phyloP scores from a whole-genome alignment of 2,888 invertebrate genomes.

The Invenusta paracnida region DNA sequence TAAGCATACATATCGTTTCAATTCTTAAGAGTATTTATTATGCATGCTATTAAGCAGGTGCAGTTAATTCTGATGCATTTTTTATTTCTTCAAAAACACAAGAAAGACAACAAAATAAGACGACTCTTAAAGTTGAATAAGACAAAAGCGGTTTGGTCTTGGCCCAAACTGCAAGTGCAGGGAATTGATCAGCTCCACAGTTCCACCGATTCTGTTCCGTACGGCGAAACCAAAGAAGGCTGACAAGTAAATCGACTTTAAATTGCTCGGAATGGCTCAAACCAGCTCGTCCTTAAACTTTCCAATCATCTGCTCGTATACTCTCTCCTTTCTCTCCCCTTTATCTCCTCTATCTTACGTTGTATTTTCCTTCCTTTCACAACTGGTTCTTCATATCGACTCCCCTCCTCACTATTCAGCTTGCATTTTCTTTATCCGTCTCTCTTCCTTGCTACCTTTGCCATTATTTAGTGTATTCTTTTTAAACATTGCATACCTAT shows the following conservation, averaged over 20 bases:
- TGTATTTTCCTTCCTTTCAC: neutral
- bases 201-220: no score
- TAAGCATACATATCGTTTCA: no score
- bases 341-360: neutral
- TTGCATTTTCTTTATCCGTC: neutral
- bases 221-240: no score
- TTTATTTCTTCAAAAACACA: no score
- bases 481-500: neutral
- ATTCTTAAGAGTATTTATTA: no score
- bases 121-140: no score
- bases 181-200: no score
- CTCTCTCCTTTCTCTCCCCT: neutral
- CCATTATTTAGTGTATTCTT: slow-evolving; percentile 10
- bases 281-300: neutral
- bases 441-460: neutral
- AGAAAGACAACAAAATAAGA: no score
- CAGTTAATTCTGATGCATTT: no score
- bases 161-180: no score
- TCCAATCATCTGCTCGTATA: neutral
- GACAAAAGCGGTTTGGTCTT: no score
- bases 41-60: no score
- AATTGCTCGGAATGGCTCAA: neutral
- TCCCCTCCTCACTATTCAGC: neutral
- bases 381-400: slow-evolving; percentile 18
- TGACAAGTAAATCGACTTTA: slow-evolving; percentile 7